Base-by-base conservation (phyloP, 2,113 vertebrate genomes). In the Vulpes vulpes region DNA sequence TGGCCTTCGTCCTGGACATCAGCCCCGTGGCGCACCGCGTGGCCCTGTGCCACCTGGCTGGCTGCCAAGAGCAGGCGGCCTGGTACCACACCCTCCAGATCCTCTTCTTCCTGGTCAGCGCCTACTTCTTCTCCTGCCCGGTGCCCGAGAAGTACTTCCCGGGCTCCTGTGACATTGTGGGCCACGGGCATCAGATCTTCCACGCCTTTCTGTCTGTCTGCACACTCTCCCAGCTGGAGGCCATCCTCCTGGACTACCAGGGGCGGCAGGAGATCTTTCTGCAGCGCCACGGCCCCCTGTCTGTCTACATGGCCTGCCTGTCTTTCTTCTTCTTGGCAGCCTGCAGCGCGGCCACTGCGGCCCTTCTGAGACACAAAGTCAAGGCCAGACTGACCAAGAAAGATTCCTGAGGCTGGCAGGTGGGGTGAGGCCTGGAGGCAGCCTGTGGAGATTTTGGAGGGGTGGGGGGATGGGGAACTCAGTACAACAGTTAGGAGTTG, bases 131-230 rank as follows among this genome's bases (percentile, higher is more conserved):
- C 98, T 99, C 99, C 84, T 99, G 99, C 88, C 99, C 99, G 0
- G 98, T 99, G 51, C 99, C 99, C 0, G 99, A 99, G 98, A 98
- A 99, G 93, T 99, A 99, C 93, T 99, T 99, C 94, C 99, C 99
- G 0, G 99, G 99, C 4, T 98, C 95, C 87, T 99, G 99, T 0
- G 99, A 99, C 98, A 99, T 99, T 0, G 85, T 99, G 53, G 99
- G 99, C 67, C 99, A 99, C 0, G 99, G 99, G 9, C 99, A 99
- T 94, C 99, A 99, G 97, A 99, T 99, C 97, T 99, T 99, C 98
- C 99, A 99, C 17, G 60, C 99, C 16, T 99, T 99, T 84, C 97
- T 99, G 97, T 99, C 99, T 8, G 81, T 99, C 96, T 99, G 99
- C 98, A 99, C 99, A 0, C 90, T 99, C 0, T 99, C 99, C 51